phyloP scores from a whole-genome alignment of 2,888 invertebrate genomes.

The Villa cingulata region DNA sequence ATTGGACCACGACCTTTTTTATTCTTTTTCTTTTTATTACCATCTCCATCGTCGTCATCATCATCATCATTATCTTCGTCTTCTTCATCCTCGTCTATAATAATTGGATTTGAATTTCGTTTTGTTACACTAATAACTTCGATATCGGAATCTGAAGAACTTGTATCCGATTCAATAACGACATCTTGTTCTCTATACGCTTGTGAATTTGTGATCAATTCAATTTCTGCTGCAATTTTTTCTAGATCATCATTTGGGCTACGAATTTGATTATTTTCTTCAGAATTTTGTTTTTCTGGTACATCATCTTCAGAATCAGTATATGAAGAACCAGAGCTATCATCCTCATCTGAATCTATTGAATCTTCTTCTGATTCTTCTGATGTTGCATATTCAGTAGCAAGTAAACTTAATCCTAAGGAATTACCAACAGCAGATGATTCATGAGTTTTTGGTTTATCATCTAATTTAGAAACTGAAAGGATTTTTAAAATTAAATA shows the following conservation, averaged over 20 bases:
- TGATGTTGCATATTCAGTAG: background rate
- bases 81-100: conserved; percentile 19
- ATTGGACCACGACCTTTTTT: conserved; percentile 20
- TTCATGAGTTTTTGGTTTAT: too few species aligned
- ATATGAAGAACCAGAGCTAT: background rate
- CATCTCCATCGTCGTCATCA: conserved; percentile 18
- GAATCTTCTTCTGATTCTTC: conserved; percentile 1
- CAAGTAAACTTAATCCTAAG: background rate
- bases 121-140: conserved; percentile 6
- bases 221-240: background rate
- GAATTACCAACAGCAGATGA: background rate
- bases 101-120: background rate
- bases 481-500: too few species aligned
- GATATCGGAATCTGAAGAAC: conserved; percentile 8
- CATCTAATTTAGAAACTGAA: too few species aligned
- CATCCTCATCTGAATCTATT: background rate
- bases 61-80: conserved; percentile 24
- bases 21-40: conserved; percentile 14
- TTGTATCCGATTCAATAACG: conserved; percentile 2
- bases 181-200: background rate
- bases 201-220: background rate
- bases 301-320: background rate
- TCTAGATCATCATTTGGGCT: background rate
- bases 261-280: background rate
- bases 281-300: background rate